phyloP scores from a whole-genome alignment of 2,888 invertebrate species.

The Drosophila multiciliata region DNA sequence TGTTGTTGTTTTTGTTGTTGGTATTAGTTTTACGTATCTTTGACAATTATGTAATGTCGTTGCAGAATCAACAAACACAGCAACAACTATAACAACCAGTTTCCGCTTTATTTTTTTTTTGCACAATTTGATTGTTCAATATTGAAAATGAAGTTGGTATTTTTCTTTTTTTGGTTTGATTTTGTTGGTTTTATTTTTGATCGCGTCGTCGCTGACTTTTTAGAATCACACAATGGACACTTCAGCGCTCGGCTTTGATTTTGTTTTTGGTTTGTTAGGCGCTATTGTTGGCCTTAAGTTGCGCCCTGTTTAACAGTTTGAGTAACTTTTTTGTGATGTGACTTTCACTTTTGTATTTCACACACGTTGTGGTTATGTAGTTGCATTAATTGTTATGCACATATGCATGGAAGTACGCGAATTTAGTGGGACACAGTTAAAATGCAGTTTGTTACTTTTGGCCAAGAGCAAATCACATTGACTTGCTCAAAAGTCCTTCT shows the following conservation, averaged over 20 bases:
- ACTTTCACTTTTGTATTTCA: conserved; percentile 62
- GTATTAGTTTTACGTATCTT: conserved; percentile 62
- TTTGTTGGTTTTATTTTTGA: conserved; percentile 29
- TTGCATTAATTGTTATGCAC: conserved; percentile 28
- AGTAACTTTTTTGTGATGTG: conserved; percentile 36
- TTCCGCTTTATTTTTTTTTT: conserved; percentile 55
- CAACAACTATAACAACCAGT: conserved; percentile 45
- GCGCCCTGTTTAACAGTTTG: conserved; percentile 57
- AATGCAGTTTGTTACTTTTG: background rate
- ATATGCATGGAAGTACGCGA: conserved; percentile 6
- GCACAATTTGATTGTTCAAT: conserved; percentile 66
- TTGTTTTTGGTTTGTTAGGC: conserved; percentile 53
- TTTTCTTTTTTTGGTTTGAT: conserved; percentile 35
- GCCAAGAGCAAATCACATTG: conserved; percentile 25
- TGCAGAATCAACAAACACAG: conserved; percentile 60
- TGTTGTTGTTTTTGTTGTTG: conserved; percentile 11
- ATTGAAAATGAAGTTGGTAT: conserved; percentile 30
- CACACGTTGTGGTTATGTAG: conserved; percentile 46
- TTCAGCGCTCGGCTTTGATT: conserved; percentile 10
- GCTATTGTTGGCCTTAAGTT: conserved; percentile 46
- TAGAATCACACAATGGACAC: conserved; percentile 77
- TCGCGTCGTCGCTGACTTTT: conserved; percentile 18
- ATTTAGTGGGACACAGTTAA: conserved; percentile 37
- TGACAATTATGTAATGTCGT: conserved; percentile 77
- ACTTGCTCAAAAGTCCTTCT: conserved; percentile 50